Percentiles rank a stretch among this genome's conserved stretches.
Evolutionary conservation across 1,140 invertebrate genomes (phyloP).

Genomic region (Cherax quadricarinatus): DNA sequence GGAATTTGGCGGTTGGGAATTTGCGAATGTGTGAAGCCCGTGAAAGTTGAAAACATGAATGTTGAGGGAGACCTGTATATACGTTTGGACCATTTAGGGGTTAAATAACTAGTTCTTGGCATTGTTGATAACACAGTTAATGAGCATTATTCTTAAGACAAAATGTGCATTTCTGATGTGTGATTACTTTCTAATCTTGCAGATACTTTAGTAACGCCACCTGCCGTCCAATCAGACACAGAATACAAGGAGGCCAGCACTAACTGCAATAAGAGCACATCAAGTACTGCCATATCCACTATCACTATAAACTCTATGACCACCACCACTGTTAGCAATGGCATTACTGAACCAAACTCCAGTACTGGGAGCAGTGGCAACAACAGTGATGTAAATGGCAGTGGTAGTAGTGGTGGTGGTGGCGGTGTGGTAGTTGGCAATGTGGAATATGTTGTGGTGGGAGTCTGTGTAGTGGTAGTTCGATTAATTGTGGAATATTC

Average conservation of each 20-base stretch:
- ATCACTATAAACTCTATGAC: neutral
- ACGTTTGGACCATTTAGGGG: too few species aligned
- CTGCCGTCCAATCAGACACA: constrained; percentile 20
- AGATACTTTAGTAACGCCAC: constrained; percentile 62
- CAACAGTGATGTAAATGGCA: constrained; percentile 15
- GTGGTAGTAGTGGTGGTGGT: constrained; percentile 6
- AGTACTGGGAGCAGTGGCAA: constrained; percentile 7
- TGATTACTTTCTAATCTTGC: neutral
- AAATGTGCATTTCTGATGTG: neutral
- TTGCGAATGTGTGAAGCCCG: too few species aligned
- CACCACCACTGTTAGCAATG: constrained; percentile 33
- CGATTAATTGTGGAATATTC: constrained; percentile 70
- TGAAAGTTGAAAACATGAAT: too few species aligned
- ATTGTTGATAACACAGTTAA: too few species aligned
- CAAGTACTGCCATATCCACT: constrained; percentile 14
- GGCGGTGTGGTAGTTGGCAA: constrained; percentile 83
- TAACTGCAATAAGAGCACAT: neutral
- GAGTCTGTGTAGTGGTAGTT: constrained; percentile 75
- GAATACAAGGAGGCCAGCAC: neutral
- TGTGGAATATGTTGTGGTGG: constrained; percentile 91
- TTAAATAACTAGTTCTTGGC: too few species aligned
- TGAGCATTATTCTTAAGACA: too few species aligned
- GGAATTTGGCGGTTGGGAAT: too few species aligned
- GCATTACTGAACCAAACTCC: constrained; percentile 29
- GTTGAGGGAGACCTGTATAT: too few species aligned